Base-by-base conservation (phyloP, 2,113 vertebrate species). In the Mormoops blainvillei region DNA sequence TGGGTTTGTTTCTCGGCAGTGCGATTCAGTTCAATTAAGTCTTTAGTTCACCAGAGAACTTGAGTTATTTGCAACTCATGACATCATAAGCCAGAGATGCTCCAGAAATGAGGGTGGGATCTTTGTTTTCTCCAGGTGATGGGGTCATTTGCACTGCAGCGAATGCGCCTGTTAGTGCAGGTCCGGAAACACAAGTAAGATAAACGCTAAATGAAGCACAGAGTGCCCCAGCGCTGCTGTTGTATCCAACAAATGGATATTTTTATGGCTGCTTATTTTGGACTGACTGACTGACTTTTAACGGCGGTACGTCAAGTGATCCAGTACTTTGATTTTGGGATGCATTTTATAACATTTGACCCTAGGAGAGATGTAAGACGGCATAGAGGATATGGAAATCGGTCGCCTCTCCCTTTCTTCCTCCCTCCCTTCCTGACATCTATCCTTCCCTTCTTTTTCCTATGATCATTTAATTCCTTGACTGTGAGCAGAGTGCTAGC, bases 61-160 rank as follows among this genome's bases (percentile, higher is more conserved):
- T 73, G 56, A 96, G 61, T 87, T 85, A 71, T 92, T 95, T 81
- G 61, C 22, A 91, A 48, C 18, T 95, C 63, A 82, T 52, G 89
- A 26, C 33, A 26, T 95, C 85, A 52, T 67, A 61, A 67, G 22
- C 26, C n/a, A 68, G 45, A 83, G 36, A 11, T 41, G 52, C 54
- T 94, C 45, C 38, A 73, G 70, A 76, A 74, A 12, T 28, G 65
- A 89, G 78, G 58, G 13, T 38, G 16, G 52, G 43, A 74, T 76
- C 45, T 28, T 61, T 68, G 54, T 89, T 11, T 20, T 89, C 28
- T 88, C 52, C 71, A 41, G 28, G 16, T 50, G 43, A 19, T n/a
- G n/a, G 71, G n/a, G 73, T n/a, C 41, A 3, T 91, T 71, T 85
- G 83, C 84, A n/a, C 52, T 14, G 0, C 33, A 41, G 3, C 54